Conservation (phyloP, 2,797 vertebrate genomes). For the Nannoperca obscura region DNA sequence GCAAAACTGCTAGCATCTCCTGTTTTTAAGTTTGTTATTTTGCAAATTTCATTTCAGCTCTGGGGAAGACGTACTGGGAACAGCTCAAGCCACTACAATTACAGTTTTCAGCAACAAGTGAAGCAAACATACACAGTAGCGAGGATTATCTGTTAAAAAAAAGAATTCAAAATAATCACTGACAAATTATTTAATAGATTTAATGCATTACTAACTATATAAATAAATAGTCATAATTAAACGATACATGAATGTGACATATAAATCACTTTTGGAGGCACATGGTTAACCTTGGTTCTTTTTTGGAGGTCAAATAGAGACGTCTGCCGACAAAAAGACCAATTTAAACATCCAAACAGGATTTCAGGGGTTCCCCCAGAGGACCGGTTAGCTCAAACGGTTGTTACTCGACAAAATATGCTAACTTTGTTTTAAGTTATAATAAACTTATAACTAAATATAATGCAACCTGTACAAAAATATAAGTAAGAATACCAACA, state of each 20-base stretch:
- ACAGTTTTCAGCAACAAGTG: slow-evolving; percentile 10
- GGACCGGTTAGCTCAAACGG: neutral
- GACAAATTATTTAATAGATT: neutral
- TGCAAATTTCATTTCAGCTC: slow-evolving; percentile 18
- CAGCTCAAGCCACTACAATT: slow-evolving; percentile 7
- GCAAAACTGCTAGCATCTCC: neutral
- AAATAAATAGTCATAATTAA: neutral
- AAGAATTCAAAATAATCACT: neutral
- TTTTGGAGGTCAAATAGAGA: neutral
- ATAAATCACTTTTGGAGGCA: neutral
- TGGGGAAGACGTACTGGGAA: neutral
- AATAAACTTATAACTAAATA: no score
- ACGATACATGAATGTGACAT: neutral
- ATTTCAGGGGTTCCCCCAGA: neutral
- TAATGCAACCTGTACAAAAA: neutral
- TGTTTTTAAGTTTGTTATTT: slow-evolving; percentile 12
- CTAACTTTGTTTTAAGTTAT: neutral
- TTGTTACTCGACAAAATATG: neutral
- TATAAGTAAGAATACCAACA: neutral
- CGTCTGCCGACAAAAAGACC: neutral
- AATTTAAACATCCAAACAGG: neutral
- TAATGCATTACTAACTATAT: no score
- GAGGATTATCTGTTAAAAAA: neutral
- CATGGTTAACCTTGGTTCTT: neutral
- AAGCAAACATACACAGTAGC: neutral